Evolutionary conservation across 2,113 vertebrate species (phyloP), one percentile per base, ranked within the genome.

Genomic region (Ramphastos sulfuratus): DNA sequence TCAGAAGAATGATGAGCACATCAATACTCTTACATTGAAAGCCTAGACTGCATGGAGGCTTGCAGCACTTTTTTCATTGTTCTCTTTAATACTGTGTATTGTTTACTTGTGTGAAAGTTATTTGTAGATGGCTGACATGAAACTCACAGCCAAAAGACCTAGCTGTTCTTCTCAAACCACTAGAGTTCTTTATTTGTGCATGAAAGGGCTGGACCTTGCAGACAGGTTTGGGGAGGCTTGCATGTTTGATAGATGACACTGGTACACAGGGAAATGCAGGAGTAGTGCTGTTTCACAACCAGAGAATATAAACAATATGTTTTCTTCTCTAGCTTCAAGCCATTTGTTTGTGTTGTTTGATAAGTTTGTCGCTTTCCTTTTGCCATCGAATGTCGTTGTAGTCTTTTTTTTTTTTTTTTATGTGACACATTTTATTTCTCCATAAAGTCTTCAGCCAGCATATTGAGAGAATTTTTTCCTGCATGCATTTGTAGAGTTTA

Each of bases 1-100:
- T 94, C 82, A 90, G 83, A 90, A 90, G 90, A 96, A 84, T 78
- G 93, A 92, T 92, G 86, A 78, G 33, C 85, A 31, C 88, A 74
- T 82, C 90, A 88, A 71, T 83, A 65, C 14, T 76, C 44, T 70
- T 52, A 58, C 56, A 61, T 15, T 78, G 75, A 82, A 87, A 94
- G 85, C 23, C 28, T 74, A 64, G 52, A 30, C 48, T 82, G 33
- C 37, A 14, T 52, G 37, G 64, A 74, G 71, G 71, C 85, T 87
- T 80, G 48, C 52, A n/a, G 52, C 42, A 0, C 33, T 71, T 71
- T 93, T 93, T 59, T 44, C 20, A 1, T 50, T 64, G 16, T 82
- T 87, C 12, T 60, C 25, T 92, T 79, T 66, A 92, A 70, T 60
- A 24, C 59, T 78, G n/a, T 60, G 76, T 75, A 2, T 66, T 42